phyloP scores from a whole-genome alignment of 2,797 vertebrate genomes.

The Parauchenoglanis punctatus region DNA sequence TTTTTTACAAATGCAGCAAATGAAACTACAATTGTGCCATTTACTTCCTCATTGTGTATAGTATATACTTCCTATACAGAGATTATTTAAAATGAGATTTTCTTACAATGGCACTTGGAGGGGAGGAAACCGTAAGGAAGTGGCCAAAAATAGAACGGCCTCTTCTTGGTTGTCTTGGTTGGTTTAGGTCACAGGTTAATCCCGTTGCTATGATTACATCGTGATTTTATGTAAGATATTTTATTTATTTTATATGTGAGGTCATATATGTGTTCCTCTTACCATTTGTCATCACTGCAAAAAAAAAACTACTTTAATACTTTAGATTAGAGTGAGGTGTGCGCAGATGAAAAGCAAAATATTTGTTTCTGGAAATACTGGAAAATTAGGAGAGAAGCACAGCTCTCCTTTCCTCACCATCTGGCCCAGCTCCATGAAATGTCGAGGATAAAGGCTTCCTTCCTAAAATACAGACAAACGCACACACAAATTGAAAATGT shows the following conservation, averaged over 20 bases:
- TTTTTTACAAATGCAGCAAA: not conserved
- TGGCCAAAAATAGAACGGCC: constrained; percentile 22
- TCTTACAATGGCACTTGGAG: constrained; percentile 23
- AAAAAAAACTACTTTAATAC: not conserved
- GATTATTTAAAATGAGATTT: not conserved
- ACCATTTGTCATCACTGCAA: not conserved
- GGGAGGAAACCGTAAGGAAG: constrained; percentile 44
- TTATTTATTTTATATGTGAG: not conserved
- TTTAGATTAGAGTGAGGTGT: not conserved
- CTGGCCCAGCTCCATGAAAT: constrained; percentile 33
- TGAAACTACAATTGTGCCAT: not conserved
- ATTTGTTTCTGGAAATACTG: constrained; percentile 6
- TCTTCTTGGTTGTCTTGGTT: constrained; percentile 20
- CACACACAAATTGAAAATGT: constrained; percentile 5
- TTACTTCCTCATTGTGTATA: not conserved
- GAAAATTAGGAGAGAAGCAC: constrained; percentile 12
- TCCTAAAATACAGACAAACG: constrained; percentile 14
- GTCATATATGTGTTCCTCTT: not conserved
- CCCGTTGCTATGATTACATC: not conserved
- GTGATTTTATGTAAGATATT: not conserved
- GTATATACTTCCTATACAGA: not conserved
- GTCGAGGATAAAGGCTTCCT: constrained; percentile 30
- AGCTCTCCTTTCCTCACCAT: constrained; percentile 15
- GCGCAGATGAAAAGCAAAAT: not conserved
- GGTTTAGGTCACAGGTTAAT: not conserved